Evolutionary conservation across 2,797 vertebrate species (phyloP), one percentile per base, ranked within the genome.

Genomic region (Pseudomugil tenellus): DNA sequence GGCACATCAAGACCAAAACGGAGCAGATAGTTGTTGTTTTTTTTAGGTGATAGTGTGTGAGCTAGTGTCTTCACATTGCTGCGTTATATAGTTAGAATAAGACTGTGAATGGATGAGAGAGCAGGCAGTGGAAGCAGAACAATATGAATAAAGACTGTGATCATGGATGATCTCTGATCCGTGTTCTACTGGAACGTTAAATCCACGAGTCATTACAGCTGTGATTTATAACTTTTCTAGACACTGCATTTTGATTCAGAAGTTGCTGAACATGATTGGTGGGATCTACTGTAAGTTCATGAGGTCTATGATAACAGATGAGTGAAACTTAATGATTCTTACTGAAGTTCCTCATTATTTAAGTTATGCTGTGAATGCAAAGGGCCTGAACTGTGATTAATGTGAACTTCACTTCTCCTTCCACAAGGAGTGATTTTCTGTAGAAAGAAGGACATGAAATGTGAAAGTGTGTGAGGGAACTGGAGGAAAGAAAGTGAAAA

Each of bases 361-460:
- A 84, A 90, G 77, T 75, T 76, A 83, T 59, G 54, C 77, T 75
- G 76, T 77, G 76, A 35, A 49, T 83, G 82, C 85, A 78, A 78
- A 80, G 72, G 59, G 84, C 75, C 70, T 65, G 66, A 63, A 64
- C 70, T 75, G 75, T 87, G 87, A 83, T 85, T 79, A 90, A 87
- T 89, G 86, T 87, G 81, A 87, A 82, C 71, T 78, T 75, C 69
- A 78, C 81, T 85, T 79, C 76, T 64, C n/a, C n/a, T n/a, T 80
- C 58, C 79, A 72, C 84, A 84, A 85, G 72, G 57, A 87, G 80
- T 57, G 67, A 77, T 76, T 90, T 76, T 83, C 67, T 77, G 58
- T 72, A 79, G 74, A 84, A 87, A 88, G 84, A 71, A 85, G 82
- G 58, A n/a, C 61, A 54, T 74, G 73, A 67, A 80, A 91, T 89